Conservation (phyloP, 2,113 vertebrate species). For the Lasiurus cinereus region DNA sequence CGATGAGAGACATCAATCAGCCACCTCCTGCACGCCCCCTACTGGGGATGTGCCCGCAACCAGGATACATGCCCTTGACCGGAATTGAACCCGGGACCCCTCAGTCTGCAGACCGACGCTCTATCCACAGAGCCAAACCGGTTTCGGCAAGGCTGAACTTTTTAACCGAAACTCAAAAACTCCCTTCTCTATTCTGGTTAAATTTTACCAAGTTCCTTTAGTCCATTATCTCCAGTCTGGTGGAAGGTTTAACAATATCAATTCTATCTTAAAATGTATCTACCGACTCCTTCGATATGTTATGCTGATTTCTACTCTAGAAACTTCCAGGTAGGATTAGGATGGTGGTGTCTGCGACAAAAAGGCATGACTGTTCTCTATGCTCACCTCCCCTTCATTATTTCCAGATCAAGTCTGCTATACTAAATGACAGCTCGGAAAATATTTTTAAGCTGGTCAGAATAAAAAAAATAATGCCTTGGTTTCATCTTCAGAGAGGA, state of each 20-base stretch:
- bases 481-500: neutral
- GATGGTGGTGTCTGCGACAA: neutral
- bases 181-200: neutral
- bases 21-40: too few species aligned
- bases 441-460: neutral
- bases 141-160: neutral
- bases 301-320: neutral
- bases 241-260: conserved; percentile 23
- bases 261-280: neutral
- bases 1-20: too few species aligned
- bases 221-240: neutral
- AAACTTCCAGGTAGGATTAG: neutral
- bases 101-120: too few species aligned
- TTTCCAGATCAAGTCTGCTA: neutral
- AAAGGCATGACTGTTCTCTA: neutral
- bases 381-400: neutral
- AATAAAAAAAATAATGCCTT: conserved; percentile 32
- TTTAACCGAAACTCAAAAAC: conserved; percentile 32
- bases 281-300: neutral
- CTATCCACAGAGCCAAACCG: too few species aligned
- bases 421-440: neutral
- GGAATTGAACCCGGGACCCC: too few species aligned
- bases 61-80: too few species aligned
- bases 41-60: too few species aligned
- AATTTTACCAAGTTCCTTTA: neutral